phyloP scores from a whole-genome alignment of 2,797 vertebrate genomes.

The Paedocypris micromegethes region DNA sequence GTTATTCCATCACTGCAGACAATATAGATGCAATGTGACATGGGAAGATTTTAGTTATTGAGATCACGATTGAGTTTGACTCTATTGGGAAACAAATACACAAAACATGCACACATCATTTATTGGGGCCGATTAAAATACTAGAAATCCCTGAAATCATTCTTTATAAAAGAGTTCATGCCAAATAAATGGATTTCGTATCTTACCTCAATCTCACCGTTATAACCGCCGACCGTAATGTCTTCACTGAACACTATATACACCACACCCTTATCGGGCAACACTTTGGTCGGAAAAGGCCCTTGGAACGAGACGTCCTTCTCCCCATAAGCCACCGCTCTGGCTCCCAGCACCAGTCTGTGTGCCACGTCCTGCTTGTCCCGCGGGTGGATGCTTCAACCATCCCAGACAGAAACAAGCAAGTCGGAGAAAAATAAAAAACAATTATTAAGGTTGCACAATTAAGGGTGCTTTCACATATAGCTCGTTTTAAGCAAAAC shows the following conservation, averaged over 20 bases:
- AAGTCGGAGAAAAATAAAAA: background rate
- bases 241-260: constrained; percentile 70
- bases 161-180: background rate
- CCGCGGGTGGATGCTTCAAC: constrained; percentile 79
- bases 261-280: constrained; percentile 46
- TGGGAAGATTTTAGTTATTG: too few species aligned
- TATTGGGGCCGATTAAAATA: background rate
- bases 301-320: constrained; percentile 71
- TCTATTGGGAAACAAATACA: too few species aligned
- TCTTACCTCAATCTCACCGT: constrained; percentile 76
- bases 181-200: background rate
- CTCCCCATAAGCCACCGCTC: constrained; percentile 78
- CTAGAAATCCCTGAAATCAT: background rate
- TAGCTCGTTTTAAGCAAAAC: too few species aligned
- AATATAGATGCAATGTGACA: too few species aligned
- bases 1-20: too few species aligned
- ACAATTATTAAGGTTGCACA: too few species aligned
- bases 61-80: too few species aligned
- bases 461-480: too few species aligned
- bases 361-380: constrained; percentile 82
- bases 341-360: constrained; percentile 78
- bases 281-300: constrained; percentile 67
- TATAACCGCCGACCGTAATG: constrained; percentile 53
- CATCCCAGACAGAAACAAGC: background rate
- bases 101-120: too few species aligned